These are phyloP conservation scores for Pipra filicauda DNA, from an alignment of 2,113 vertebrate species.

Conservation along the genomic window DNA sequence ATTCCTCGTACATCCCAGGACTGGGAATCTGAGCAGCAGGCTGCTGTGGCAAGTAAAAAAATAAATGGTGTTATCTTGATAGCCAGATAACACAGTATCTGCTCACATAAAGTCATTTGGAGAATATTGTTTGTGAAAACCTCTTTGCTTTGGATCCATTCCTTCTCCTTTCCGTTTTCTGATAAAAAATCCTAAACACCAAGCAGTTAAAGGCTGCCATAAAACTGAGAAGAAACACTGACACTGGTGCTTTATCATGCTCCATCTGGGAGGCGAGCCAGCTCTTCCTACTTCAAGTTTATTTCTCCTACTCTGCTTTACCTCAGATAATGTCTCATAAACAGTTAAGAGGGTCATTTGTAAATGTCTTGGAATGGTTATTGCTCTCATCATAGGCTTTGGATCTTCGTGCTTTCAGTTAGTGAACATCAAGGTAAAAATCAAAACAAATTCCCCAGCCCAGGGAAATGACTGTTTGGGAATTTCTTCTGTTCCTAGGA, in stretches of 20 bases:
- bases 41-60: constrained; percentile 67
- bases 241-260: constrained; percentile 77
- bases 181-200: constrained; percentile 87
- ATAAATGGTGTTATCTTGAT: constrained; percentile 88
- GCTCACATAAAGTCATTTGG: constrained; percentile 78
- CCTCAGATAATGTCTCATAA: constrained; percentile 84
- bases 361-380: constrained; percentile 74
- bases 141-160: constrained; percentile 79
- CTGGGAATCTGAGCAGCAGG: constrained; percentile 79
- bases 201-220: constrained; percentile 86
- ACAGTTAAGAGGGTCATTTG: constrained; percentile 84
- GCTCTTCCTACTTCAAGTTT: constrained; percentile 86
- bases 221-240: constrained; percentile 82
- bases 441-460: constrained; percentile 33
- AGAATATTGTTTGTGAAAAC: constrained; percentile 80
- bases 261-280: constrained; percentile 75
- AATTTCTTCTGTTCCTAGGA: background rate
- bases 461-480: background rate
- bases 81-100: constrained; percentile 87
- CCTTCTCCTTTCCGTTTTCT: constrained; percentile 81
- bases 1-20: constrained; percentile 81
- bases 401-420: constrained; percentile 37
- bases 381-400: constrained; percentile 69
- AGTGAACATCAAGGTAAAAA: constrained; percentile 60
- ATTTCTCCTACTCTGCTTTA: constrained; percentile 83